Percentiles rank a stretch among this genome's conserved stretches.
Evolutionary conservation across 2,888 invertebrate species (phyloP).

Genomic region (Odontothrips loti): DNA sequence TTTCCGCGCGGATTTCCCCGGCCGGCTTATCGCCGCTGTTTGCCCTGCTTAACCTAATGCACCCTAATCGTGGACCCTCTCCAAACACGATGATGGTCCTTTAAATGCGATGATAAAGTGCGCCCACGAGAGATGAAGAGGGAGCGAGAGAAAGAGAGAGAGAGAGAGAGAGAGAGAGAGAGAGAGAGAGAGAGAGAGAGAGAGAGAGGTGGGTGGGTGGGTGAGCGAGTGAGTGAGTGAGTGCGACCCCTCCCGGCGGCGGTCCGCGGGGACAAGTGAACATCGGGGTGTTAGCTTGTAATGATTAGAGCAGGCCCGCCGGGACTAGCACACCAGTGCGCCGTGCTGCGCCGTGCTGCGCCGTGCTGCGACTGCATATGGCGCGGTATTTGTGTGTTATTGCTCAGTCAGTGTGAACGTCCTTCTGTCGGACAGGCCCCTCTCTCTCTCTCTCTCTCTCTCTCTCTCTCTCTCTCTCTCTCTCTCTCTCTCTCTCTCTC

Average conservation of each 20-base stretch:
- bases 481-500: conserved; percentile 37
- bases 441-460: not conserved
- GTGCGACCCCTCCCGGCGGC: not conserved
- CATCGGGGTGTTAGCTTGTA: conserved; percentile 22
- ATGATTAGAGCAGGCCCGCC: not conserved
- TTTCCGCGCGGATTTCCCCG: too few species aligned
- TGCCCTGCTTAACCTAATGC: not conserved
- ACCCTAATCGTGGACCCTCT: not conserved
- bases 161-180: not conserved
- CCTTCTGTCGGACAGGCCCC: conserved; percentile 31
- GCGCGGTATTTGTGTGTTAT: not conserved
- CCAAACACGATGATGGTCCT: not conserved
- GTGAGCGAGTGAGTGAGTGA: not conserved
- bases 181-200: not conserved
- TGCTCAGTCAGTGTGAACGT: conserved; percentile 22
- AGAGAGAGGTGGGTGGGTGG: too few species aligned
- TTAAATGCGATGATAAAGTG: conserved; percentile 19
- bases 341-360: too few species aligned
- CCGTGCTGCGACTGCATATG: conserved; percentile 10
- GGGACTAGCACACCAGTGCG: not conserved
- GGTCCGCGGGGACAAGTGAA: conserved; percentile 19
- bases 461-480: conserved; percentile 27
- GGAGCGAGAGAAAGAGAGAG: not conserved
- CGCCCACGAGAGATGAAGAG: not conserved
- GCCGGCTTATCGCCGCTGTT: too few species aligned